Evolutionary conservation across 2,113 vertebrate species (phyloP).

Genomic region (Prunella fulvescens): DNA sequence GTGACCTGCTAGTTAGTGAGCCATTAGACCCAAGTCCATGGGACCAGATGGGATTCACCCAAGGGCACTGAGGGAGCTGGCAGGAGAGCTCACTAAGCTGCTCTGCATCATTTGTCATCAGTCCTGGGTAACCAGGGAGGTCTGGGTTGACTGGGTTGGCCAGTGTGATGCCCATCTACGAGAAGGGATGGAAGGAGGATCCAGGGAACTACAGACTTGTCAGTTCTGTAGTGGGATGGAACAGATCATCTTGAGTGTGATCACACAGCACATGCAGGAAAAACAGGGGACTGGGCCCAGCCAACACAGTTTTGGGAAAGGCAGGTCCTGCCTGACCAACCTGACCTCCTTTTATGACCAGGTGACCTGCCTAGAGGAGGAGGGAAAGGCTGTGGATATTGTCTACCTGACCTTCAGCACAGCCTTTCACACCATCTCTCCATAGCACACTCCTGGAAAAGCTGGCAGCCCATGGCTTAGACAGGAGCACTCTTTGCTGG

Average conservation of each 20-base stretch:
- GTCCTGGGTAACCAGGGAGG: background rate
- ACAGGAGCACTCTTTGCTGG: background rate
- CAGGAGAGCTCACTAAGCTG: background rate
- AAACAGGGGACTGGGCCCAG: background rate
- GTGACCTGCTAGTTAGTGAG: background rate
- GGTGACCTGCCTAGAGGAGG: background rate
- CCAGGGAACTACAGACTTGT: background rate
- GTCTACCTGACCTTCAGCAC: background rate
- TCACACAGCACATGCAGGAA: background rate
- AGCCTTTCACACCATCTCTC: background rate
- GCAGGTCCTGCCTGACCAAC: background rate
- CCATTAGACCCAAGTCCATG: background rate
- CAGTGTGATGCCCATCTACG: background rate
- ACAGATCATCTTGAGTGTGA: background rate
- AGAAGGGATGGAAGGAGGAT: background rate
- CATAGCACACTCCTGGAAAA: background rate
- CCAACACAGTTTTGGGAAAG: rapidly evolving
- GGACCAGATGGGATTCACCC: background rate
- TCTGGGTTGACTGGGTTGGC: background rate
- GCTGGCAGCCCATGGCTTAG: background rate
- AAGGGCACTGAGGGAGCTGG: background rate
- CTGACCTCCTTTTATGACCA: background rate
- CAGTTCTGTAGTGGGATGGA: background rate
- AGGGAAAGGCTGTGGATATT: background rate
- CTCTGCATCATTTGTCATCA: background rate